Base-by-base conservation (phyloP, 2,113 vertebrate species). In the Paedocypris sp. region DNA sequence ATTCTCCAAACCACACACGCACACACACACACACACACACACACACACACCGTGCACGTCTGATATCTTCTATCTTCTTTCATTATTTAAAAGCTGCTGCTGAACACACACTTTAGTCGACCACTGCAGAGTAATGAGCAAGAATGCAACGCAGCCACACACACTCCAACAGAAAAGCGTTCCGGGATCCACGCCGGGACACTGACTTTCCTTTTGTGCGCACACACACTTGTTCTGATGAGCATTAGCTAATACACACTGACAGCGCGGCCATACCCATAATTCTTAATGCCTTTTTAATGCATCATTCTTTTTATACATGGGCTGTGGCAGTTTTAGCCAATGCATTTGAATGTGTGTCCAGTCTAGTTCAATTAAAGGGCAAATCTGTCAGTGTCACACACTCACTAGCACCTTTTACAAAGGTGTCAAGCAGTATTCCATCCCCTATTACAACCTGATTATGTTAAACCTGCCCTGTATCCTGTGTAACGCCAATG, bases 231-330 rank as follows among this genome's bases (percentile, higher is more conserved):
- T 38, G 39, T n/a, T 61, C 49, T 65, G 70, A 68, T 68, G 45
- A 72, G 70, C 70, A 68, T 72, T 68, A 72, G 66, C 70, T 72
- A 72, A 65, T 68, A 54, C 66, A 57, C 65, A 65, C 43, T 16
- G 57, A 68, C 70, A 52, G 65, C 57, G 65, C 61, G 57, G 65
- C 70, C 68, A 64, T 72, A 72, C 61, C 66, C 70, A 64, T 61
- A 68, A 64, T 61, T 65, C 65, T 64, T 72, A 72, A 72, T 72
- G 70, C 50, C 43, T 72, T 72, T 72, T 72, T 68, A 72, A 72
- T 68, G 65, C 47, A 56, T 64, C 32, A 19, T 32, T 51, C 20
- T 58, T 16, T 18, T 29, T 54, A 31, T 31, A 10, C 39, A 18
- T 15, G 31, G 23, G 36, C 28, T 12, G 35, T 47, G 16, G 25